phyloP scores from a whole-genome alignment of 1,140 invertebrate genomes.

The Neoseiulus cucumeris region DNA sequence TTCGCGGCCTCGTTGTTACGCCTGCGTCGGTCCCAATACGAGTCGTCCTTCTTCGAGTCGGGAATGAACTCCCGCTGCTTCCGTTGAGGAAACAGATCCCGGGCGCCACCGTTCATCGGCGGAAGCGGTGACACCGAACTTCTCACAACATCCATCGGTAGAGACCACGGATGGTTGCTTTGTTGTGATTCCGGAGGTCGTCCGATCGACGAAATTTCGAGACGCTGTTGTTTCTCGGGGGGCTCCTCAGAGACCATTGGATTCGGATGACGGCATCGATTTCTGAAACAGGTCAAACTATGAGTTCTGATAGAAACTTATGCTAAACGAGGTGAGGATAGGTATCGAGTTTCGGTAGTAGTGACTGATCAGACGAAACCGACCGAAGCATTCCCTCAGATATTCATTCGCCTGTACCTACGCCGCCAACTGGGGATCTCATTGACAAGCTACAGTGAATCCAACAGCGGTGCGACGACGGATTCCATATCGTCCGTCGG shows the following conservation, averaged over 20 bases:
- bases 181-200: neutral
- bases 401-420: no score
- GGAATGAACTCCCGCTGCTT: slow-evolving; percentile 91
- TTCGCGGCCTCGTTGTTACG: slow-evolving; percentile 92
- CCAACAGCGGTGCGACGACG: no score
- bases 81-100: slow-evolving; percentile 27
- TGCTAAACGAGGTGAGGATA: no score
- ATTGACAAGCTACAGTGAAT: no score
- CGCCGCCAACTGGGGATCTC: no score
- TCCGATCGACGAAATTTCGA: neutral
- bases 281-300: neutral
- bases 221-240: slow-evolving; percentile 10
- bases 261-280: neutral
- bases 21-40: slow-evolving; percentile 83
- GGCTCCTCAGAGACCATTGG: slow-evolving; percentile 4
- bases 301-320: no score
- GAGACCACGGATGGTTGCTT: neutral
- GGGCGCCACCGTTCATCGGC: neutral
- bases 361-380: no score
- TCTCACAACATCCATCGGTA: neutral
- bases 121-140: neutral
- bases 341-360: no score
- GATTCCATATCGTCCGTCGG: no score
- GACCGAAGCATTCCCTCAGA: no score
- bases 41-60: slow-evolving; percentile 87